Evolutionary conservation across 2,888 invertebrate species (phyloP).

Genomic region (Dichetophora obliterata): DNA sequence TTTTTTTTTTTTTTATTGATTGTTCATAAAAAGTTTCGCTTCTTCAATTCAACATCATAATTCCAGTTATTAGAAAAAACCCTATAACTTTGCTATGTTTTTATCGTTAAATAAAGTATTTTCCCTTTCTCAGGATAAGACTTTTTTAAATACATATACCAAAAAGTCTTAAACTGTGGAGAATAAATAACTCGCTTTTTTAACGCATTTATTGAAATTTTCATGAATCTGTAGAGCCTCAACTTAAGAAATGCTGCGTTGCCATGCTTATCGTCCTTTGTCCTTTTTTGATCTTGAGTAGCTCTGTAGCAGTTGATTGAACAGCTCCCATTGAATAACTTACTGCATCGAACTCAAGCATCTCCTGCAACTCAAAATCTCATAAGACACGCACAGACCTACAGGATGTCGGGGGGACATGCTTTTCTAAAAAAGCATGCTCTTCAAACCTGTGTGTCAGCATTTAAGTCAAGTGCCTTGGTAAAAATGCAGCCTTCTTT

Average conservation of each 20-base stretch:
- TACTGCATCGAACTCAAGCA: conserved; percentile 10
- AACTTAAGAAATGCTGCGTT: background rate
- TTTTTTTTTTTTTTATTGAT: background rate
- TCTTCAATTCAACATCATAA: no score
- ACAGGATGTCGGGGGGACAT: background rate
- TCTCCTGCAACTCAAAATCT: background rate
- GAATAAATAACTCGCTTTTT: background rate
- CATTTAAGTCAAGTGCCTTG: conserved; percentile 22
- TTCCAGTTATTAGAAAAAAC: no score
- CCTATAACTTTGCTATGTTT: no score
- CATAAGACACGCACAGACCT: background rate
- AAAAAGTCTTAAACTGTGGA: no score
- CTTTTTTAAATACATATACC: no score
- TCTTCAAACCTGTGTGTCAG: conserved; percentile 9
- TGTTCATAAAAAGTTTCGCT: background rate
- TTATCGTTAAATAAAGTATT: no score
- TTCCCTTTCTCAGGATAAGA: no score
- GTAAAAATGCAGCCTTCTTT: background rate
- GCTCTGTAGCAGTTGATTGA: background rate
- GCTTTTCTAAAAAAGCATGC: background rate
- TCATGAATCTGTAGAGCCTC: background rate
- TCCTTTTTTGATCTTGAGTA: background rate
- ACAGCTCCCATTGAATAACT: conserved; percentile 4
- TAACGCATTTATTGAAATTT: background rate
- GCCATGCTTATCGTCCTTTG: background rate